Evolutionary conservation across 2,797 vertebrate species (phyloP).

Genomic region (Antrozous pallidus): DNA sequence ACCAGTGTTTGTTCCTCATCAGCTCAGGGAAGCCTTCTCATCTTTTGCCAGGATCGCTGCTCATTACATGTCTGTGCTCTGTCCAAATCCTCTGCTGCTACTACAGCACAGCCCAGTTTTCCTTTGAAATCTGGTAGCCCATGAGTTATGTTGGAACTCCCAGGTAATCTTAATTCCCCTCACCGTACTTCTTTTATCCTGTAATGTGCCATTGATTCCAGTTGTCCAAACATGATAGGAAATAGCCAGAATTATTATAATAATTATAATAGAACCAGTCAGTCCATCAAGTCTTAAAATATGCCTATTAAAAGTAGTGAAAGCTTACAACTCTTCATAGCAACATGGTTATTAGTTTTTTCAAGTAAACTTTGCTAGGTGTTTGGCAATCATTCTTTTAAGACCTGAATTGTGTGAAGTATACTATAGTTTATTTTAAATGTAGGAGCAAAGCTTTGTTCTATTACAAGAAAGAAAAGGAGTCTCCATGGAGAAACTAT

Average conservation of each 20-base stretch:
- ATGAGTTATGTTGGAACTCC: constrained; percentile 8
- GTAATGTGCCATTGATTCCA: constrained; percentile 52
- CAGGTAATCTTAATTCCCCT: constrained; percentile 39
- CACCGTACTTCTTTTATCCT: constrained; percentile 23
- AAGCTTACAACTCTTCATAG: neutral
- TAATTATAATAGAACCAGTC: neutral
- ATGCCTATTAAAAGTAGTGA: constrained; percentile 10
- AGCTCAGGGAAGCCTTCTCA: neutral
- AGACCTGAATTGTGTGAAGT: neutral
- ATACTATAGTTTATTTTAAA: constrained; percentile 25
- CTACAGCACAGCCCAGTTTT: neutral
- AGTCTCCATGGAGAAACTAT: neutral
- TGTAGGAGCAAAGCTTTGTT: neutral
- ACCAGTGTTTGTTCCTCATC: constrained; percentile 42
- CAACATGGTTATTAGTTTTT: neutral
- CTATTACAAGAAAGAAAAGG: neutral
- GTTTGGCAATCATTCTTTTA: constrained; percentile 39
- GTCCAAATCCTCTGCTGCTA: constrained; percentile 33
- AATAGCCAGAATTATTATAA: constrained; percentile 17
- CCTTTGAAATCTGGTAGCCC: constrained; percentile 39
- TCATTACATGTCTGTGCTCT: constrained; percentile 35
- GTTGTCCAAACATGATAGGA: neutral
- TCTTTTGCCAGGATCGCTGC: constrained; percentile 16
- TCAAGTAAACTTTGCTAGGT: constrained; percentile 8
- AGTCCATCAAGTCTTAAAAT: constrained; percentile 28